These are phyloP conservation scores for Smutsia temminckii DNA, from an alignment of 2,797 vertebrate species.

Conservation along the genomic window DNA sequence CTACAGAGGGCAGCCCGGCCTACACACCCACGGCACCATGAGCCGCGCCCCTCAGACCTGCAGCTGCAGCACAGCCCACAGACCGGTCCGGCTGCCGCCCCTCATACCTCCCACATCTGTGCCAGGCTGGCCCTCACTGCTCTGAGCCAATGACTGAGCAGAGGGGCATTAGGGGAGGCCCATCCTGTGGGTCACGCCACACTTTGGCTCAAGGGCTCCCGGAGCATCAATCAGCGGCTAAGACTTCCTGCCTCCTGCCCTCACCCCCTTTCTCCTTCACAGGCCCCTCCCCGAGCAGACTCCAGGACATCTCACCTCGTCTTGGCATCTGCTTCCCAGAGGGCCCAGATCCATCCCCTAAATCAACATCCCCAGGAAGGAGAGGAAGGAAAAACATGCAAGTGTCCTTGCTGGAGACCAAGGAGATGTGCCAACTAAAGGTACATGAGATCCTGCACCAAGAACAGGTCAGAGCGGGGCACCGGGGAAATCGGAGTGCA, in stretches of 20 bases:
- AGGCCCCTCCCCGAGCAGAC: background rate
- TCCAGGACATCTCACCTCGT: background rate
- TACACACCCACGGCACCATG: fast-evolving
- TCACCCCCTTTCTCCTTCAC: background rate
- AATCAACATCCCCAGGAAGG: background rate
- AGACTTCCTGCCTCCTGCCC: background rate
- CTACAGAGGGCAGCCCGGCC: background rate
- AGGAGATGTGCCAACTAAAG: background rate
- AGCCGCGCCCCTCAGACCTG: background rate
- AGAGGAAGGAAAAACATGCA: background rate
- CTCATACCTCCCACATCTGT: background rate
- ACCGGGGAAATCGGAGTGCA: fast-evolving
- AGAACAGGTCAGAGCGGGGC: too few relatives aligned
- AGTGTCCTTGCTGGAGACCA: background rate
- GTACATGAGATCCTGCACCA: background rate
- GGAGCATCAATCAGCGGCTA: too few relatives aligned
- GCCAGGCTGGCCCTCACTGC: background rate
- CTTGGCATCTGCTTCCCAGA: background rate
- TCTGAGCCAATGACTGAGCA: fast-evolving
- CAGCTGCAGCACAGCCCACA: fast-evolving
- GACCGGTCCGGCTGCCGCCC: background rate
- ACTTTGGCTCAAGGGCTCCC: background rate
- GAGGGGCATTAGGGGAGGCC: background rate
- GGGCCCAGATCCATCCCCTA: background rate
- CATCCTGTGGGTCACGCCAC: fast-evolving